These are phyloP conservation scores for Myotis brandtii DNA, from an alignment of 2,113 vertebrate species.

Conservation along the genomic window DNA sequence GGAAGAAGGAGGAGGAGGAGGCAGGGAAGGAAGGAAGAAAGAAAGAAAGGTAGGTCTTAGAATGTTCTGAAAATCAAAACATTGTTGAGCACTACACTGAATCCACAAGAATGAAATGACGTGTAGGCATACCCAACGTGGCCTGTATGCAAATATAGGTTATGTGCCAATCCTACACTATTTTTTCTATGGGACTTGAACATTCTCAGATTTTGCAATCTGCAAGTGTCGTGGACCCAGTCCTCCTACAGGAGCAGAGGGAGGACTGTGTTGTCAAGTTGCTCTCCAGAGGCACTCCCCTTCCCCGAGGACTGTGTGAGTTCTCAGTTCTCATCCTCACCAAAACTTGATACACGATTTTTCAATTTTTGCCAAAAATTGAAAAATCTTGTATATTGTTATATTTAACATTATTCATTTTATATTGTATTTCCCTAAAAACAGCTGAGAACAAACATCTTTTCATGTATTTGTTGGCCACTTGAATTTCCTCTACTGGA, in stretches of 20 bases:
- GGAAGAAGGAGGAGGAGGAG: no score
- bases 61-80: background rate
- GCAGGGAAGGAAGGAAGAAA: no score
- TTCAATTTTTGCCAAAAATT: background rate
- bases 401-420: background rate
- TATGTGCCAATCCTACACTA: background rate
- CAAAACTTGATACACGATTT: background rate
- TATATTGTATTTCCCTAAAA: background rate
- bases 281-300: background rate
- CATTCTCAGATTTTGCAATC: background rate
- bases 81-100: background rate
- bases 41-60: background rate
- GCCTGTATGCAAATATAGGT: background rate
- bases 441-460: background rate
- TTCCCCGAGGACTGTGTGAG: background rate
- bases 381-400: background rate
- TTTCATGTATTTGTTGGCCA: background rate
- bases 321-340: background rate
- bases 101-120: background rate
- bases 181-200: background rate
- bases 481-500: constrained; percentile 3
- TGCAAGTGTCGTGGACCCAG: background rate
- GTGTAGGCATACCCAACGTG: background rate
- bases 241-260: background rate
- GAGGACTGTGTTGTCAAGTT: background rate